A percentile compares a stretch with the other conserved stretches of the same genome.
Conservation (phyloP, 2,797 vertebrate genomes). For the Sebastes alutus region DNA sequence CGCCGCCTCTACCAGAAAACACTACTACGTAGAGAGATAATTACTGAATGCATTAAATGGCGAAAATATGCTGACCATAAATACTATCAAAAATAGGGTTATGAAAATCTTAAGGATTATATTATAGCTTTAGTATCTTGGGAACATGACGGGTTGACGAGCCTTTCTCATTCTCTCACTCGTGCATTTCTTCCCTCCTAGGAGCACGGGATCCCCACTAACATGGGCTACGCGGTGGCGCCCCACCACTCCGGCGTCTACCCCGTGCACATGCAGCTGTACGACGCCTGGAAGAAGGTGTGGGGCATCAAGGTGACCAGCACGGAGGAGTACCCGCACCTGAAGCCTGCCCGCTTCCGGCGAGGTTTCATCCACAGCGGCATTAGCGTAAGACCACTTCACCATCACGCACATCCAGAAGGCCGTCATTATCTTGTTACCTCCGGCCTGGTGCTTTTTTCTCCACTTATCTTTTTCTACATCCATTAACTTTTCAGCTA, state of each 20-base stretch:
- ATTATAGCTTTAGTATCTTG: not conserved
- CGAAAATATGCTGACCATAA: not conserved
- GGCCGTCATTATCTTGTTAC: constrained; percentile 48
- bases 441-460: constrained; percentile 36
- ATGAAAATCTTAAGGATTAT: not conserved
- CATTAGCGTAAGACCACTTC: constrained; percentile 89
- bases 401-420: not conserved
- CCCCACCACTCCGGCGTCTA: constrained; percentile 98
- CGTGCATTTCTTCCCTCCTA: constrained; percentile 45
- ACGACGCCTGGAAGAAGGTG: constrained; percentile 98
- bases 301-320: constrained; percentile 98
- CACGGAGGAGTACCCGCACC: constrained; percentile 97
- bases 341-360: constrained; percentile 96
- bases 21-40: not conserved
- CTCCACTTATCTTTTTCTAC: constrained; percentile 14
- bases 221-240: constrained; percentile 98
- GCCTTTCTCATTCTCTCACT: not conserved
- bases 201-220: constrained; percentile 98
- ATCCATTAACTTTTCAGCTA: constrained; percentile 28
- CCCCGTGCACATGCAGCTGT: constrained; percentile 95
- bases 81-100: not conserved
- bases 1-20: not conserved
- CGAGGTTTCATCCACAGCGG: constrained; percentile 95
- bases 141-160: not conserved
- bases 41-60: not conserved